These are phyloP conservation scores for Chrysolophus pictus DNA, from an alignment of 2,797 vertebrate species.

Conservation along the genomic window DNA sequence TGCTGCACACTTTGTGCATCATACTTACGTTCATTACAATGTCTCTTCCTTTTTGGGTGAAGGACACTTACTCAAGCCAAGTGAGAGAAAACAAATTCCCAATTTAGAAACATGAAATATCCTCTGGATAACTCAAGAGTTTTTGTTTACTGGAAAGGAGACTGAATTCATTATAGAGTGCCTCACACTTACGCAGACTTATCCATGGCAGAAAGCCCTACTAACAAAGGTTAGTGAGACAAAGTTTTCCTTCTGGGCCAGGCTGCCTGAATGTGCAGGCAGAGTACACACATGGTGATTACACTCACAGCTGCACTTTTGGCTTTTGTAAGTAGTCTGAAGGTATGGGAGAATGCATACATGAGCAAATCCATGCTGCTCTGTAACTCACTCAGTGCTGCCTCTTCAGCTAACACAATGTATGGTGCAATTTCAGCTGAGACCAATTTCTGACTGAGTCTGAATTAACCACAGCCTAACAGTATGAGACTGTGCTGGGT, in stretches of 20 bases:
- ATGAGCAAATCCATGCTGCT: accelerated
- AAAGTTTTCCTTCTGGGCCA: neutral
- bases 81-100: conserved; percentile 44
- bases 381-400: neutral
- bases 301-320: neutral
- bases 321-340: neutral
- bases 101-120: conserved; percentile 68
- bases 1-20: neutral
- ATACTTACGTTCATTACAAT: neutral
- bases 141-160: conserved; percentile 27
- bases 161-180: neutral
- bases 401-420: accelerated
- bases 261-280: neutral
- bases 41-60: conserved; percentile 63
- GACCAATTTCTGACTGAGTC: neutral
- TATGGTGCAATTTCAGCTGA: neutral
- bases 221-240: neutral
- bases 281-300: neutral
- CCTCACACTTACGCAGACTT: neutral
- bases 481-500: neutral
- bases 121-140: conserved; percentile 12
- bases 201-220: neutral
- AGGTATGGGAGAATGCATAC: neutral
- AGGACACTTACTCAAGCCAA: conserved; percentile 14
- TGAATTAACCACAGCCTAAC: neutral